Percentiles rank a stretch among this genome's conserved stretches.
These are phyloP conservation scores for Tenualosa ilisha DNA, from an alignment of 2,797 vertebrate species.

Conservation along the genomic window DNA sequence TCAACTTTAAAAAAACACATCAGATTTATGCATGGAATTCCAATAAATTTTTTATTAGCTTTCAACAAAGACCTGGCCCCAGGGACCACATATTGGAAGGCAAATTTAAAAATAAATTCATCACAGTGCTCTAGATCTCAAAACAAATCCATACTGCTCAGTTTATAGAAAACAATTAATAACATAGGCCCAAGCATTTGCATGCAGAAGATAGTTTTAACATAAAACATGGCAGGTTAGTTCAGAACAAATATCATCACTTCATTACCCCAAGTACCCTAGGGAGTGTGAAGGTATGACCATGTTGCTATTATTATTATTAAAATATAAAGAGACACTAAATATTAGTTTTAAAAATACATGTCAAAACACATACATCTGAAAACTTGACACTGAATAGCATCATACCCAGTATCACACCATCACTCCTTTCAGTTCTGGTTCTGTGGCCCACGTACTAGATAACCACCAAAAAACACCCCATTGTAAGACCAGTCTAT, in stretches of 20 bases:
- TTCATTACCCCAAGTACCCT: not conserved
- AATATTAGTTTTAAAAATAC: not conserved
- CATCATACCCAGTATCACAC: not conserved
- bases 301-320: not conserved
- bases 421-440: not conserved
- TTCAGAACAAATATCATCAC: not conserved
- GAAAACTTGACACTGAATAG: not conserved
- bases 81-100: not conserved
- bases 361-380: not conserved
- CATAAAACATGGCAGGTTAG: constrained; percentile 20
- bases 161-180: not conserved
- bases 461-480: not conserved
- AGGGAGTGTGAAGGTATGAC: not conserved
- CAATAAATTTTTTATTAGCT: not conserved
- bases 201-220: constrained; percentile 25
- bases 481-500: not conserved
- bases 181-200: not conserved
- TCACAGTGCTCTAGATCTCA: not conserved
- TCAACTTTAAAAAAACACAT: not conserved
- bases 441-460: not conserved
- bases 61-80: not conserved
- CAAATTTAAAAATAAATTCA: not conserved
- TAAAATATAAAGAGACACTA: not conserved
- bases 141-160: not conserved
- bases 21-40: not conserved